phyloP scores from a whole-genome alignment of 2,888 invertebrate genomes.

The Helicoverpa assulta region DNA sequence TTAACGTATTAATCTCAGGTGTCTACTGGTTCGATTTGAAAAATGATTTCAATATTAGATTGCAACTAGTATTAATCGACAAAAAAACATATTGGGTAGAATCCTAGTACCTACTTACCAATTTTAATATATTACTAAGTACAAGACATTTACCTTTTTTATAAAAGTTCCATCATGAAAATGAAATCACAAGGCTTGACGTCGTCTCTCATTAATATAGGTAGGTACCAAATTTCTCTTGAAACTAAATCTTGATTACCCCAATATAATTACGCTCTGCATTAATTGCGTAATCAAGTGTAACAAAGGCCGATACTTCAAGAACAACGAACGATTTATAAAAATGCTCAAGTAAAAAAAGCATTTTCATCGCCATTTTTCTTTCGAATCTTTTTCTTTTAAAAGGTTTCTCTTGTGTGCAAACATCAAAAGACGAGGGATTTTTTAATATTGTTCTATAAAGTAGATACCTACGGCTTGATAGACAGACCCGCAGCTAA shows the following conservation, averaged over 20 bases:
- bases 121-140: too few relatives aligned
- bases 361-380: constrained; percentile 17
- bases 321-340: constrained; percentile 21
- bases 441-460: constrained; percentile 3
- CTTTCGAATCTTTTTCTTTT: constrained; percentile 14
- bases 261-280: not conserved
- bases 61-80: too few relatives aligned
- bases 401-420: constrained; percentile 12
- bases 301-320: constrained; percentile 28
- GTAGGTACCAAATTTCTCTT: not conserved
- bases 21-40: too few relatives aligned
- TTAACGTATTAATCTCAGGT: too few relatives aligned
- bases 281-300: constrained; percentile 30
- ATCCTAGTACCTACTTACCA: too few relatives aligned
- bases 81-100: too few relatives aligned
- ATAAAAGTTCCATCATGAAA: not conserved
- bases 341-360: constrained; percentile 29
- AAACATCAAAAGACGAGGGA: constrained; percentile 17
- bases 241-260: not conserved
- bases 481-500: not conserved
- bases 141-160: too few relatives aligned
- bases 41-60: too few relatives aligned
- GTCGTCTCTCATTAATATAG: not conserved
- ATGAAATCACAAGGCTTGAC: not conserved
- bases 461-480: not conserved